phyloP scores from a whole-genome alignment of 1,140 invertebrate genomes.

The Conus ventricosus region DNA sequence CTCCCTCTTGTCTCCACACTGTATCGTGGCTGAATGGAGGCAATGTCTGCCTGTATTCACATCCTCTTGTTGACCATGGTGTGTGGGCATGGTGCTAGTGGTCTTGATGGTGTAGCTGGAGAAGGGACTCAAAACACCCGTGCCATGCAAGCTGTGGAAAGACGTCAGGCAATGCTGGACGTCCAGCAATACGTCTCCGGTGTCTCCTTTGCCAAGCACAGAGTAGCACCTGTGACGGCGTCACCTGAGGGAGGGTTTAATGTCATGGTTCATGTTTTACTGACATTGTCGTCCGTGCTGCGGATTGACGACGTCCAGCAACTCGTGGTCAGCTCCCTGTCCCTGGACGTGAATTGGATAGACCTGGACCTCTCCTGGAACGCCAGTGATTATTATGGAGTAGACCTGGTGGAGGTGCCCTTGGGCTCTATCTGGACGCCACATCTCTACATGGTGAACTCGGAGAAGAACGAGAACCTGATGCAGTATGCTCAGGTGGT shows the following conservation, averaged over 20 bases:
- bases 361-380: slow-evolving; percentile 76
- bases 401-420: slow-evolving; percentile 74
- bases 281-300: neutral
- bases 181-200: neutral
- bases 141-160: neutral
- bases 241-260: neutral
- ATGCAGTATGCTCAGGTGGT: slow-evolving; percentile 26
- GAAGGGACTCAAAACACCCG: neutral
- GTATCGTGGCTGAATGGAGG: no score
- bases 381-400: slow-evolving; percentile 72
- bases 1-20: neutral
- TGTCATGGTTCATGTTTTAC: neutral
- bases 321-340: slow-evolving; percentile 39
- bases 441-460: slow-evolving; percentile 77
- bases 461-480: slow-evolving; percentile 25
- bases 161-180: neutral
- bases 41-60: neutral
- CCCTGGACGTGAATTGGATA: slow-evolving; percentile 67
- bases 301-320: slow-evolving; percentile 25
- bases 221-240: neutral
- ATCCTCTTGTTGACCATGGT: neutral
- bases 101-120: neutral
- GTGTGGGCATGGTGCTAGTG: no score
- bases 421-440: slow-evolving; percentile 76
- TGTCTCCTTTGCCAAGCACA: neutral